Base-by-base conservation (phyloP, 2,888 invertebrate genomes). In the Myopa testacea region DNA sequence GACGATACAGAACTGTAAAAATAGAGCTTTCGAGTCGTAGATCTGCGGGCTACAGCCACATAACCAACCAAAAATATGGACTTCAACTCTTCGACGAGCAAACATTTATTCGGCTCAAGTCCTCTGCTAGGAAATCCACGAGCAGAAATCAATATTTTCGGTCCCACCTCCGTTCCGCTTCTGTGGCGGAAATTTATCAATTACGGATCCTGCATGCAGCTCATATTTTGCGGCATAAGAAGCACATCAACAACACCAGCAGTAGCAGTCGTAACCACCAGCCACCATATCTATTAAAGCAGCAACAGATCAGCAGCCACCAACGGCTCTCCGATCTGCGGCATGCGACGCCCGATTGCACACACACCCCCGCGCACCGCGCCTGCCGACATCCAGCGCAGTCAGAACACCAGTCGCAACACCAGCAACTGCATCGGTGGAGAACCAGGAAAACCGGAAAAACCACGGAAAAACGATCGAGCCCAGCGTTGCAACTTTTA, bases 401-500 rank as follows among this genome's bases (percentile, higher is more conserved):
- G 26, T 26, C 16, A 40, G 40, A 38, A 73, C 63, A 62, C 50
- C 12, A 74, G 26, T 7, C n/a, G 50, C 70, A 34, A 52, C 34
- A 14, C 34, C 70, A 8, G 37, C 10, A 16, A 16, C 34, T 26
- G 52, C 45, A 45, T 10, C 45, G 19, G 37, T 70, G 19, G 55
- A 55, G 52, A 70, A 55, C 55, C 74, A 34, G 50, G 74, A 74
- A 74, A 74, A 63, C 65, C 60, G 45, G 68, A 69, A 69, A 69
- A 69, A 69, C 26, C 52, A 26, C 26, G 50, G 75, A 78, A 78
- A 75, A 78, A 72, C 72, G 72, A 62, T 65, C 77, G 73, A 69
- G 75, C 75, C 75, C 26, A 26, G n/a, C n/a, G 45, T 16, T 45
- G 60, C 16, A 77, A 75, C 75, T 55, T 78, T 78, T 80, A 77